Conservation (phyloP, 2,888 invertebrate species). For the Lamellibrachia columna region DNA sequence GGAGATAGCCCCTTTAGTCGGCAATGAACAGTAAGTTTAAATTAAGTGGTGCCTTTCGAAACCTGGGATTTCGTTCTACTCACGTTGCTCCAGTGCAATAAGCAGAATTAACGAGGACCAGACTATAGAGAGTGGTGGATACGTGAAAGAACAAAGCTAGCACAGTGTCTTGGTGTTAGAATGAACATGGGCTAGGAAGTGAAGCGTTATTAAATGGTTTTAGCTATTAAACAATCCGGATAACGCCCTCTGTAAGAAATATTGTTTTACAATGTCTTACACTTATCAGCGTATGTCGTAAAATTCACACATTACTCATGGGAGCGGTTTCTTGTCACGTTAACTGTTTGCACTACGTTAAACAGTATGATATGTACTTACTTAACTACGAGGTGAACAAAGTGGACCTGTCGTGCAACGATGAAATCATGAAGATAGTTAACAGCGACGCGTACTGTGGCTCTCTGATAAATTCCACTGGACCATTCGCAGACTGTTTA, state of each 20-base stretch:
- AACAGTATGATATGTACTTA: neutral
- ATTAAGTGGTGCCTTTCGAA: neutral
- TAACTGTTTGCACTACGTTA: neutral
- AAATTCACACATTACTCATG: neutral
- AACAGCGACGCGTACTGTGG: neutral
- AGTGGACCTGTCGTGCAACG: neutral
- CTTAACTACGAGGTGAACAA: neutral
- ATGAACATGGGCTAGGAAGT: neutral
- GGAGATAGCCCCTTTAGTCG: neutral
- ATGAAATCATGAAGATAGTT: neutral
- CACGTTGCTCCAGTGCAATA: too few relatives aligned
- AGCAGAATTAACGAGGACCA: neutral
- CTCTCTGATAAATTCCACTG: neutral
- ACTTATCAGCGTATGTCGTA: neutral
- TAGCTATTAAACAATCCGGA: neutral
- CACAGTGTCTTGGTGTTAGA: neutral
- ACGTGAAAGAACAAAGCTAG: neutral
- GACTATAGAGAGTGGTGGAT: neutral
- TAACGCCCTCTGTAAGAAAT: neutral
- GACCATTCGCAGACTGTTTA: neutral
- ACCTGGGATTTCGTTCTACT: neutral
- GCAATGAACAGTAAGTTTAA: neutral
- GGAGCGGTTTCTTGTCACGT: neutral
- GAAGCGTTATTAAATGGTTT: neutral
- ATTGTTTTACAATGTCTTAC: neutral